Base-by-base conservation (phyloP, 92 coral and sea anemone genomes). In the Actinernus sp. region DNA sequence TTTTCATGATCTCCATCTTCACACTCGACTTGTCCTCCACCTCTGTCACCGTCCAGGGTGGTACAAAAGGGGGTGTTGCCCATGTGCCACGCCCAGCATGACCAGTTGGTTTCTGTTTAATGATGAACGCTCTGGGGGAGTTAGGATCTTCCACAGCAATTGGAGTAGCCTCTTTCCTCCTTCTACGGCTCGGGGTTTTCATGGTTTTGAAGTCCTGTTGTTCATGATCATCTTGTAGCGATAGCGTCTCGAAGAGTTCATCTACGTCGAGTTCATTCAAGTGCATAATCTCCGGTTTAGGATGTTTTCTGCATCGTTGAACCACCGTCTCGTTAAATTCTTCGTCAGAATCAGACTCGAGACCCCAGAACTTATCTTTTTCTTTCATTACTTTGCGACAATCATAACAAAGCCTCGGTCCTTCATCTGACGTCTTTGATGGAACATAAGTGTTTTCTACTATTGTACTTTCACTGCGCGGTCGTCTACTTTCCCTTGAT, bases 281-380 rank as follows among this genome's bases (percentile, higher is more conserved):
- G 23, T 31, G 11, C 6, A 62, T 36, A 5, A 45, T 23, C 5
- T 67, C 40, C 5, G 58, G 58, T 6, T 17, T 45, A 9, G 52
- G 52, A 3, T 20, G 45, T 4, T 20, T 49, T 14, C 37, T 22
- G 23, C 24, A 24, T 12, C 49, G 46, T 13, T 53, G 57, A 3
- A 26, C 39, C 10, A 57, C 39, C 0, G 31, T 43, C 3, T 50
- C 60, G 8, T 58, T 31, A 23, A 50, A 59, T 4, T 66, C 69
- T 1, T 47, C 57, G 1, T 68, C 85, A 24, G 85, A 83, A 16
- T 83, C 90, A 1, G 85, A 76, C 18, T 57, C 80, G 1, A 83
- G 66, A 6, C 90, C 85, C 90, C 90, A 83, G n/a, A 83, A 83
- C 26, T 49, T 68, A 27, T 83, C 85, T 25, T 81, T 61, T 31